phyloP scores from a whole-genome alignment of 2,113 vertebrate species.

The Hiodon tergisus region DNA sequence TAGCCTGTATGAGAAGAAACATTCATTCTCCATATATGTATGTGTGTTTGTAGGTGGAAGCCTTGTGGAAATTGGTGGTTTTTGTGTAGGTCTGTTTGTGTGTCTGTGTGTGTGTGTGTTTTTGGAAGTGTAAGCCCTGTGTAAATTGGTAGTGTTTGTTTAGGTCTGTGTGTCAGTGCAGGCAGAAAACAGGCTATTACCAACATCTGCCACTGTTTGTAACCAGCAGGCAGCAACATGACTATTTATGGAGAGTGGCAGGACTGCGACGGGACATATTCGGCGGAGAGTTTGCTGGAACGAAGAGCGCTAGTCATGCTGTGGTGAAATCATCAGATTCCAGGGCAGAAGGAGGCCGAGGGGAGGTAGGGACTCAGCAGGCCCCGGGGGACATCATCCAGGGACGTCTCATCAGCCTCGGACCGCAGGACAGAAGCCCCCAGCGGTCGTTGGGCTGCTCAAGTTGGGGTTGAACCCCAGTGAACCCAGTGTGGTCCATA shows the following conservation, averaged over 20 bases:
- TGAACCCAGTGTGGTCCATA: too few relatives aligned
- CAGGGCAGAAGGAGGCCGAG: not conserved
- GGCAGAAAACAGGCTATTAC: too few relatives aligned
- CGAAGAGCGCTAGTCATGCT: slow-evolving; percentile 19
- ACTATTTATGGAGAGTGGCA: not conserved
- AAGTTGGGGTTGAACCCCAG: too few relatives aligned
- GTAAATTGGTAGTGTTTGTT: not conserved
- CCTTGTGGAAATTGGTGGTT: slow-evolving; percentile 29
- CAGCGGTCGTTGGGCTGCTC: too few relatives aligned
- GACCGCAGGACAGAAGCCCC: too few relatives aligned
- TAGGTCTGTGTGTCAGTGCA: not conserved
- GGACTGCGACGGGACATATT: not conserved
- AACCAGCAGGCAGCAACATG: not conserved
- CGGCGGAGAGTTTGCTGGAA: not conserved
- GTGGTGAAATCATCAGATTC: slow-evolving; percentile 24
- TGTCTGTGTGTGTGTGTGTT: slow-evolving; percentile 18
- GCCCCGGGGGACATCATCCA: too few relatives aligned
- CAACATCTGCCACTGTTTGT: not conserved
- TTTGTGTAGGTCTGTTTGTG: slow-evolving; percentile 51
- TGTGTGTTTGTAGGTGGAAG: not conserved
- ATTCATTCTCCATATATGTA: not conserved
- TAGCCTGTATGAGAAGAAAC: too few relatives aligned
- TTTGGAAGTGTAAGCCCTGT: not conserved
- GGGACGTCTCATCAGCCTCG: too few relatives aligned
- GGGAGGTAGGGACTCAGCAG: not conserved